Conservation (phyloP, 2,888 invertebrate genomes). For the Melieria omissa region DNA sequence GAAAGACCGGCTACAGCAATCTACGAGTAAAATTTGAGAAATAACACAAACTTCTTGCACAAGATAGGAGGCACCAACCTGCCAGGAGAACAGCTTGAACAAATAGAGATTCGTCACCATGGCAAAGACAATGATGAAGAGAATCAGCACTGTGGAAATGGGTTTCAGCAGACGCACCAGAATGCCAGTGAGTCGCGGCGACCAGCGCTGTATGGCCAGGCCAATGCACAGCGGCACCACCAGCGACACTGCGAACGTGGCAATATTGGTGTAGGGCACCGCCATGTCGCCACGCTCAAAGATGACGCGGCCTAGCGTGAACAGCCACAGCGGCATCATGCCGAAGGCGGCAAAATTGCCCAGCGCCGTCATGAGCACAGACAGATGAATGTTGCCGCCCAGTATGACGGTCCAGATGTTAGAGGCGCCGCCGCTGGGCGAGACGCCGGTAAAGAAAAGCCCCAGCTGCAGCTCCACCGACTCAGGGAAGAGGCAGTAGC, state of each 20-base stretch:
- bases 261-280: conserved; percentile 84
- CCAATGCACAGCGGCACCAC: conserved; percentile 80
- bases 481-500: conserved; percentile 77
- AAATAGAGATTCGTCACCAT: conserved; percentile 90
- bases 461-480: conserved; percentile 80
- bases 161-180: conserved; percentile 86
- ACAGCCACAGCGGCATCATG: conserved; percentile 93
- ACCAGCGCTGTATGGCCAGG: conserved; percentile 73
- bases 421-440: conserved; percentile 94
- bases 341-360: conserved; percentile 89
- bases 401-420: conserved; percentile 95
- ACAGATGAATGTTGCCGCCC: conserved; percentile 91
- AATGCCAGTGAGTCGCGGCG: conserved; percentile 75
- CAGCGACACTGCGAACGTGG: conserved; percentile 78
- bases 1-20: conserved; percentile 83
- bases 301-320: conserved; percentile 83
- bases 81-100: conserved; percentile 88
- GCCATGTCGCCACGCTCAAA: conserved; percentile 77
- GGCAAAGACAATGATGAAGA: conserved; percentile 88
- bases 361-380: conserved; percentile 94
- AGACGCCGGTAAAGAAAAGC: conserved; percentile 89
- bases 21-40: conserved; percentile 66
- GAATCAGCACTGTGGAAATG: conserved; percentile 80
- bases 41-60: not conserved
- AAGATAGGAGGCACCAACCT: conserved; percentile 70